Evolutionary conservation across 1,140 invertebrate genomes (phyloP).

Genomic region (Drosophila littoralis): DNA sequence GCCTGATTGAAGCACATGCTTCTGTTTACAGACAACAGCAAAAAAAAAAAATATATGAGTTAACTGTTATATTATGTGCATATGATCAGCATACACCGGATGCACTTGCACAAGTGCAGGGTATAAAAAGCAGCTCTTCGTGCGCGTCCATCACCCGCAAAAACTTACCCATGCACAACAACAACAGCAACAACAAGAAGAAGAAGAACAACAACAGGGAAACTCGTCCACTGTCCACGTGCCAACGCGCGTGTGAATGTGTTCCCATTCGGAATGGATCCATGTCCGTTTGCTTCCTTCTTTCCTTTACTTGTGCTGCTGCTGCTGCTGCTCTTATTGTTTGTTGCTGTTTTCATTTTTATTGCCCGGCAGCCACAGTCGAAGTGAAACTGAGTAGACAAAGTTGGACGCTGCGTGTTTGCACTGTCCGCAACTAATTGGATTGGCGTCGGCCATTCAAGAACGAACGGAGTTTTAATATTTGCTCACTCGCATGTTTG

Average conservation of each 20-base stretch:
- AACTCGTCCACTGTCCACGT: constrained; percentile 30
- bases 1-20: no score
- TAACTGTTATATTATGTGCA: no score
- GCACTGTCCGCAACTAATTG: constrained; percentile 74
- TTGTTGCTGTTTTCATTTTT: constrained; percentile 58
- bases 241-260: constrained; percentile 43
- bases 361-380: constrained; percentile 61
- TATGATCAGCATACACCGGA: constrained; percentile 2
- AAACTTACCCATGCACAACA: constrained; percentile 36
- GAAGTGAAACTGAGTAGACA: constrained; percentile 35
- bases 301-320: constrained; percentile 6
- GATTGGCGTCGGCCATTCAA: constrained; percentile 54
- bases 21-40: no score
- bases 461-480: constrained; percentile 25
- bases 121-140: constrained; percentile 20
- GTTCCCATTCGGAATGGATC: constrained; percentile 24
- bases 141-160: constrained; percentile 33
- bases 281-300: constrained; percentile 10
- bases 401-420: constrained; percentile 43
- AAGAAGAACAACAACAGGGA: constrained; percentile 8
- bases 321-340: constrained; percentile 34
- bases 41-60: no score
- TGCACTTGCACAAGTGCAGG: neutral
- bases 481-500: constrained; percentile 8
- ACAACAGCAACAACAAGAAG: constrained; percentile 9